Percentiles rank a stretch among this genome's conserved stretches.
phyloP scores from a whole-genome alignment of 2,113 vertebrate species.

The Mesocricetus auratus region DNA sequence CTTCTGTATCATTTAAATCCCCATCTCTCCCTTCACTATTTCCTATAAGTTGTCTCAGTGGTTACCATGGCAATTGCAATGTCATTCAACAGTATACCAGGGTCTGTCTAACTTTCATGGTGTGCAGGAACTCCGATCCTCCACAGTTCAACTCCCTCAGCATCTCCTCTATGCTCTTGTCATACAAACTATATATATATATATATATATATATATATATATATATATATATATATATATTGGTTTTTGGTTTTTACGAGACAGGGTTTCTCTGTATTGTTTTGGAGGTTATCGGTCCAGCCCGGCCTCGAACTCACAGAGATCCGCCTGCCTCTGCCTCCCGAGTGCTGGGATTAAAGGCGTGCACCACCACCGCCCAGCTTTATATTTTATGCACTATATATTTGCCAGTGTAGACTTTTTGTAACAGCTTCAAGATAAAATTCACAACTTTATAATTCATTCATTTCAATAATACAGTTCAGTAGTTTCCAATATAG shows the following conservation, averaged over 20 bases:
- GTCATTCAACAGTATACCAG: not conserved
- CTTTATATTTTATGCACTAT: not conserved
- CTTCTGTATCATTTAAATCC: not conserved
- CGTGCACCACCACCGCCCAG: too few species aligned
- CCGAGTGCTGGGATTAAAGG: too few species aligned
- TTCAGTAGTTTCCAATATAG: not conserved
- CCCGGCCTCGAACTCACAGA: too few species aligned
- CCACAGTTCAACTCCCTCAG: not conserved
- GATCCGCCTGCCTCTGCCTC: too few species aligned
- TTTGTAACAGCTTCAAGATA: not conserved
- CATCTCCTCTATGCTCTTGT: not conserved
- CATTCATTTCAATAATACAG: not conserved
- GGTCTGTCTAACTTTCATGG: too few species aligned
- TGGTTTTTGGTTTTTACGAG: too few species aligned
- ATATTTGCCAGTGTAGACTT: not conserved
- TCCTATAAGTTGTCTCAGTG: not conserved
- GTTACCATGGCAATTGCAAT: not conserved
- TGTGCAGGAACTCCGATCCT: not conserved
- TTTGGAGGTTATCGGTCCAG: too few species aligned
- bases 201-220: too few species aligned
- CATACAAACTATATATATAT: not conserved
- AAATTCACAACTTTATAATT: not conserved
- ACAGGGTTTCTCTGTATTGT: too few species aligned
- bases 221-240: too few species aligned
- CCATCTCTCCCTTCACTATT: not conserved